Conservation (phyloP, 2,888 invertebrate genomes). For the Cosmia trapezina region DNA sequence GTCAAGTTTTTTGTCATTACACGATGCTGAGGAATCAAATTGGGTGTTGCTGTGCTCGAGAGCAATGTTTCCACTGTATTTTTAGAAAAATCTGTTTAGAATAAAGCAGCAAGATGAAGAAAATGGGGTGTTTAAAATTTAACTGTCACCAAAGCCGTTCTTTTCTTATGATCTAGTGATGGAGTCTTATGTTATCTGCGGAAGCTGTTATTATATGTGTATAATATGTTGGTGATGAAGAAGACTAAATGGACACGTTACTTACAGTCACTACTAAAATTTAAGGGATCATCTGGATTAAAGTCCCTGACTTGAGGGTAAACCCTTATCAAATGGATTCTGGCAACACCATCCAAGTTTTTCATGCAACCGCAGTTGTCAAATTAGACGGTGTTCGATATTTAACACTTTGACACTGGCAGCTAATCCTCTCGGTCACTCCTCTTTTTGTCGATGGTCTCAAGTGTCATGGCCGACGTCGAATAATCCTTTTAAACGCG, state of each 20-base stretch:
- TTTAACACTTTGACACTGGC: slow-evolving; percentile 91
- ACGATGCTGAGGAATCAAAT: slow-evolving; percentile 51
- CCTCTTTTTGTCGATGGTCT: slow-evolving; percentile 81
- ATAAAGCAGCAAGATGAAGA: background rate
- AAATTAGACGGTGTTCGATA: slow-evolving; percentile 89
- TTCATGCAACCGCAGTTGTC: slow-evolving; percentile 85
- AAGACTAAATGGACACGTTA: slow-evolving; percentile 20
- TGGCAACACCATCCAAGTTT: slow-evolving; percentile 70
- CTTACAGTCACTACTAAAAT: slow-evolving; percentile 8
- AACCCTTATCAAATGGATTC: slow-evolving; percentile 29
- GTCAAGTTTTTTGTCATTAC: slow-evolving; percentile 77
- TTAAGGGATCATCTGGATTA: slow-evolving; percentile 9
- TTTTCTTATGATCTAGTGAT: background rate
- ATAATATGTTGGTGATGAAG: background rate
- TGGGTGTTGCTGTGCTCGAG: slow-evolving; percentile 36
- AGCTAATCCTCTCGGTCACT: slow-evolving; percentile 88
- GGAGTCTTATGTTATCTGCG: background rate
- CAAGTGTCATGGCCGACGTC: slow-evolving; percentile 84
- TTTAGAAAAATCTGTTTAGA: background rate
- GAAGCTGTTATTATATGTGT: background rate
- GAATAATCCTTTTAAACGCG: slow-evolving; percentile 89
- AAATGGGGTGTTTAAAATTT: background rate
- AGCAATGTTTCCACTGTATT: background rate
- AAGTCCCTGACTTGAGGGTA: slow-evolving; percentile 43
- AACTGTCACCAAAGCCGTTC: background rate